A percentile compares a stretch with the other conserved stretches of the same genome.
These are phyloP conservation scores for Ptychobarbus kaznakovi DNA, from an alignment of 2,797 vertebrate species.

Conservation along the genomic window DNA sequence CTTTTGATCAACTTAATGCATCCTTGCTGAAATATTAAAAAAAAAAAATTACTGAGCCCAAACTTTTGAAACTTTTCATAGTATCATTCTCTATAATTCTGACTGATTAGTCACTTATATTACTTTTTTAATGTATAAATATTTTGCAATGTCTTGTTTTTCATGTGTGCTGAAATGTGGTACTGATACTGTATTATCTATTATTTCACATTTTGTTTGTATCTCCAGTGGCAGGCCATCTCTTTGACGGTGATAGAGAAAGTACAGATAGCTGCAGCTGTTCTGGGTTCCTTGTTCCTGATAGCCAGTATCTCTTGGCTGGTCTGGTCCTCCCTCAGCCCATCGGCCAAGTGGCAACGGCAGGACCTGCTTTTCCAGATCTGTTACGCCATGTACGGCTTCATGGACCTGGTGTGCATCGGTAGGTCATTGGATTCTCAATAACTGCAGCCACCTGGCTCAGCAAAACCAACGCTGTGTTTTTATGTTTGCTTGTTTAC, in stretches of 20 bases:
- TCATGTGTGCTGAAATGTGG: not conserved
- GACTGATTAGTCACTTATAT: not conserved
- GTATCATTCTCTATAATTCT: not conserved
- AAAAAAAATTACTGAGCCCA: not conserved
- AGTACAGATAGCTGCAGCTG: constrained; percentile 88
- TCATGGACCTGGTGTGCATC: constrained; percentile 92
- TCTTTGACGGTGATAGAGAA: constrained; percentile 92
- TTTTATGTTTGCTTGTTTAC: not conserved
- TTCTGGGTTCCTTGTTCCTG: constrained; percentile 90
- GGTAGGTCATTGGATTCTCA: constrained; percentile 73
- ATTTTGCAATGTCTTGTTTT: not conserved
- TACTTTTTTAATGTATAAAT: not conserved
- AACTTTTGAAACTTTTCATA: not conserved
- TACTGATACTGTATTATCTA: not conserved
- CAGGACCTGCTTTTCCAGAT: constrained; percentile 93
- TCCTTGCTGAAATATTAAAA: not conserved
- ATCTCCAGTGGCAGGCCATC: constrained; percentile 87
- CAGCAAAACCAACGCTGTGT: not conserved
- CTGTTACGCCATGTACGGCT: constrained; percentile 92
- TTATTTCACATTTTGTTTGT: not conserved
- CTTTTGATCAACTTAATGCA: too few species aligned
- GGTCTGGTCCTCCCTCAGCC: constrained; percentile 90
- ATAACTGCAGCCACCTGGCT: not conserved
- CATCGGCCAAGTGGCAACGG: constrained; percentile 89
- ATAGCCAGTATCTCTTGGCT: constrained; percentile 91